These are phyloP conservation scores for Argentina silus DNA, from an alignment of 2,797 vertebrate species.

Conservation along the genomic window DNA sequence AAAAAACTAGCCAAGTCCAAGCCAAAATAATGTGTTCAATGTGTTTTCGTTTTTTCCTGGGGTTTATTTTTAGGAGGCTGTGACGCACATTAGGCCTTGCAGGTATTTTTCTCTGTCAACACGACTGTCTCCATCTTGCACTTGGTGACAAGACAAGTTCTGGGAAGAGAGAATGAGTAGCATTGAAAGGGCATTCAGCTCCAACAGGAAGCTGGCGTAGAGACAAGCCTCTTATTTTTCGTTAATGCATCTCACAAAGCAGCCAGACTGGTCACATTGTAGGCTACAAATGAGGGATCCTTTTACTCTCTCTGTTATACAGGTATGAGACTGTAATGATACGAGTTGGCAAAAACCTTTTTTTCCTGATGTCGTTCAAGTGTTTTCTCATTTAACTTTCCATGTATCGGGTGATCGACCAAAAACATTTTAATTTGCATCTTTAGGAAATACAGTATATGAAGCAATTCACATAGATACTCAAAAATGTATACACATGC, in stretches of 20 bases:
- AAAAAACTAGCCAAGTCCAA: slow-evolving; percentile 24
- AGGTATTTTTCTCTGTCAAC: slow-evolving; percentile 31
- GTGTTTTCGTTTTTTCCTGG: slow-evolving; percentile 32
- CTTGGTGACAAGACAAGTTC: slow-evolving; percentile 50
- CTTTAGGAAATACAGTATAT: slow-evolving; percentile 21
- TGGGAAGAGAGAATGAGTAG: slow-evolving; percentile 34
- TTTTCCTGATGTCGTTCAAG: slow-evolving; percentile 7
- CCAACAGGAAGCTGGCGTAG: slow-evolving; percentile 58
- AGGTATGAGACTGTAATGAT: slow-evolving; percentile 42
- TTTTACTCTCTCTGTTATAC: slow-evolving; percentile 25
- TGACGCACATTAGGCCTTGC: slow-evolving; percentile 41
- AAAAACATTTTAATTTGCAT: slow-evolving; percentile 36
- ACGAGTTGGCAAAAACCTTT: slow-evolving; percentile 6
- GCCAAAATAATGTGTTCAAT: slow-evolving; percentile 22
- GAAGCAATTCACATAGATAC: neutral
- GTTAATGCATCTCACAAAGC: slow-evolving; percentile 51
- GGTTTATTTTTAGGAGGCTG: slow-evolving; percentile 51
- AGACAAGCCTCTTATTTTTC: slow-evolving; percentile 60
- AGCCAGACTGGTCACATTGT: slow-evolving; percentile 50
- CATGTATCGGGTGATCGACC: slow-evolving; percentile 18
- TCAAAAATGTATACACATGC: neutral
- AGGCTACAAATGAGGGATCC: slow-evolving; percentile 29
- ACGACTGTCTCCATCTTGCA: slow-evolving; percentile 30
- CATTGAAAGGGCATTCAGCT: slow-evolving; percentile 42
- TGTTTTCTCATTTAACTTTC: slow-evolving; percentile 34